phyloP scores from a whole-genome alignment of 2,113 vertebrate species.

The Pionites leucogaster region DNA sequence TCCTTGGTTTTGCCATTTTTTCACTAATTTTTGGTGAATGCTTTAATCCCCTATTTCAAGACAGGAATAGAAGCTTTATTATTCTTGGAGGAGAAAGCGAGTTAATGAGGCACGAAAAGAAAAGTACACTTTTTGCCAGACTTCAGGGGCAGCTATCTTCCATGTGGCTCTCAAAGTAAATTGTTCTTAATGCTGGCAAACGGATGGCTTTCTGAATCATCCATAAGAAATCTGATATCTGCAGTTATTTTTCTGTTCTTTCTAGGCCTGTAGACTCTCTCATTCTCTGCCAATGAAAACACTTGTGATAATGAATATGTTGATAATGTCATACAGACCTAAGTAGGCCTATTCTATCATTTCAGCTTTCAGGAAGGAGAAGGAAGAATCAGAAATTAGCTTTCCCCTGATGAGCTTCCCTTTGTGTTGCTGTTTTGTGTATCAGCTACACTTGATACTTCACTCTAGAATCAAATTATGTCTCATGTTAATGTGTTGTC shows the following conservation, averaged over 20 bases:
- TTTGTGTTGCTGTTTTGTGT: neutral
- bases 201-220: neutral
- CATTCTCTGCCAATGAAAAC: neutral
- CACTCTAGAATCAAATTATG: neutral
- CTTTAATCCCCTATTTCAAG: neutral
- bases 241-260: neutral
- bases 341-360: neutral
- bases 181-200: neutral
- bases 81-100: neutral
- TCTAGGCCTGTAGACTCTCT: neutral
- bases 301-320: neutral
- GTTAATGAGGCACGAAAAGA: neutral
- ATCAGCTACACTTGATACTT: neutral
- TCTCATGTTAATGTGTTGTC: rapidly evolving
- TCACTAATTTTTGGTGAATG: neutral
- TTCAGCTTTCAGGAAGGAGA: neutral
- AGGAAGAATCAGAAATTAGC: neutral
- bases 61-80: neutral
- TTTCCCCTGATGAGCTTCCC: neutral
- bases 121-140: neutral
- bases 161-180: neutral
- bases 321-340: neutral
- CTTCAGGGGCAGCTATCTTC: neutral
- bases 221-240: neutral
- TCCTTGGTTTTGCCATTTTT: neutral